Base-by-base conservation (phyloP, 92 coral and sea anemone genomes). In the Parazoanthus swiftii region DNA sequence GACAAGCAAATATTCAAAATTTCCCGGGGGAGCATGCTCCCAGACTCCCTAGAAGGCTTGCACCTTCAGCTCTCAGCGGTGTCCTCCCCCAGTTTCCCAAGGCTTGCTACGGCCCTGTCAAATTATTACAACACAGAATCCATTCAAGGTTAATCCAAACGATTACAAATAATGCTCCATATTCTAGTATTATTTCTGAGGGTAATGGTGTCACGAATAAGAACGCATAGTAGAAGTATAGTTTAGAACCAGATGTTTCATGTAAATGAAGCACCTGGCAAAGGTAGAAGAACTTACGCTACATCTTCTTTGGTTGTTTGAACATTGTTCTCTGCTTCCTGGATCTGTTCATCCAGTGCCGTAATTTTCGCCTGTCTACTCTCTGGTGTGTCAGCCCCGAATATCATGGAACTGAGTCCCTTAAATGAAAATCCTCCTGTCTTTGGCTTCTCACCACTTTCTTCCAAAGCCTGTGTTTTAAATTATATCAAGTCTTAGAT, bases 341-440 rank as follows among this genome's bases (percentile, higher is more conserved):
- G 85, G 74, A 97, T 95, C 78, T 97, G 99, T 83, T 94, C 96
- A 25, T 97, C 98, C 51, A 97, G 87, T 20, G 89, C 80, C 63
- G 80, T 58, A 56, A 95, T 92, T 88, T 97, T 97, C 23, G 93
- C 82, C 48, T 89, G 97, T 38, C 96, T 85, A 29, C 91, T 91
- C 79, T 95, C 99, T 23, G 95, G 93, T 73, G 99, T 89, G 75
- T 97, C 99, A 0, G 97, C 97, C 36, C 99, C 99, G 89, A 97
- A 97, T 87, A 97, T 92, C 95, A 95, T 97, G 76, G 98, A 95
- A 39, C 96, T 95, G 44, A 96, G 89, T 67, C 99, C 99, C 74
- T 93, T 96, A 91, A 94, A 95, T 8, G 98, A 95, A 78, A 95
- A 94, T 29, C 95, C 94, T 10, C 92, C 89, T 10, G 98, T 77